Evolutionary conservation across 2,888 invertebrate genomes (phyloP).

Genomic region (Bibio marci): DNA sequence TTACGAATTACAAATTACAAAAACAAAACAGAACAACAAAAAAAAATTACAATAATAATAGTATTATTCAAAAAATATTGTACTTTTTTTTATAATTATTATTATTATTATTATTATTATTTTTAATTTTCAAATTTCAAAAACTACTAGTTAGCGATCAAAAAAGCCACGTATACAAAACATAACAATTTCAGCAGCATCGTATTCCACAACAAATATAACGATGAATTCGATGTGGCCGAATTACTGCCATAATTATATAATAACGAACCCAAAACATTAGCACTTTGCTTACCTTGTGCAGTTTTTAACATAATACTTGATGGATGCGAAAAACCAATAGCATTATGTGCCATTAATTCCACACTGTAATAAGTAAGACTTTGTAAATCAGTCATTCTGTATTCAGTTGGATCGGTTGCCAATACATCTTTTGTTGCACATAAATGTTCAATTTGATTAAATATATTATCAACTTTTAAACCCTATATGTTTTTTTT

Average conservation of each 20-base stretch:
- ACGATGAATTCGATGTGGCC: slow-evolving; percentile 13
- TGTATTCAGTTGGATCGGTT: slow-evolving; percentile 42
- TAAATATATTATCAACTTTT: slow-evolving; percentile 51
- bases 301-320: slow-evolving; percentile 69
- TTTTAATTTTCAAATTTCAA: no score
- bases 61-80: no score
- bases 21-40: no score
- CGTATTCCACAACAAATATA: background rate
- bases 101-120: no score
- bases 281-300: slow-evolving; percentile 54
- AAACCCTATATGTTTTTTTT: slow-evolving; percentile 35
- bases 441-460: slow-evolving; percentile 36
- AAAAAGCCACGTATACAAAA: slow-evolving; percentile 4
- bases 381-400: slow-evolving; percentile 50
- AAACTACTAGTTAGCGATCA: background rate
- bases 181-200: slow-evolving; percentile 2
- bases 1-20: no score
- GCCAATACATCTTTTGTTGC: slow-evolving; percentile 40
- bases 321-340: slow-evolving; percentile 66
- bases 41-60: no score
- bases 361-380: slow-evolving; percentile 74
- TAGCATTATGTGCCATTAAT: slow-evolving; percentile 67
- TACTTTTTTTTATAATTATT: no score
- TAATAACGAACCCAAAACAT: slow-evolving; percentile 26
- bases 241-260: slow-evolving; percentile 29